Conservation (phyloP, 2,113 vertebrate species). For the Agelaius tricolor region DNA sequence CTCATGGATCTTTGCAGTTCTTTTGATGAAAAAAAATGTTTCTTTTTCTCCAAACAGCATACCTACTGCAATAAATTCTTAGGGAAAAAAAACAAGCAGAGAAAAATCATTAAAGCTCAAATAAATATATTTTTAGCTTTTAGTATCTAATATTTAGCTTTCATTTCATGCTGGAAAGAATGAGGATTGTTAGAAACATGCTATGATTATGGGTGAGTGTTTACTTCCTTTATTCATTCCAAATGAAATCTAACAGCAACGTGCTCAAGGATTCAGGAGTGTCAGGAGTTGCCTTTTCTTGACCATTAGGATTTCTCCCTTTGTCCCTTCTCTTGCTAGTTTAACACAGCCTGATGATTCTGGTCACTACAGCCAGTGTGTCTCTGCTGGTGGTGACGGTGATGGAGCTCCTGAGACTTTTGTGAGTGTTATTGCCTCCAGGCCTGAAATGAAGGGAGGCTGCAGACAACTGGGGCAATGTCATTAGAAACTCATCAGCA, state of each 20-base stretch:
- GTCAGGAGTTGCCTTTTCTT: neutral
- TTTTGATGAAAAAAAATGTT: neutral
- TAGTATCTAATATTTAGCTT: neutral
- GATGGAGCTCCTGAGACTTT: neutral
- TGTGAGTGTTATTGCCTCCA: neutral
- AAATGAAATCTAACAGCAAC: neutral
- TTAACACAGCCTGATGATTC: neutral
- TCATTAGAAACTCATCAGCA: constrained; percentile 7
- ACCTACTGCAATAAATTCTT: neutral
- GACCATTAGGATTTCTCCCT: neutral
- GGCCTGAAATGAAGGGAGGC: neutral
- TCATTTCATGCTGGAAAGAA: neutral
- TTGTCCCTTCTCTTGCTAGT: neutral
- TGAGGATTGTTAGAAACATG: neutral
- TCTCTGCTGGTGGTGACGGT: neutral
- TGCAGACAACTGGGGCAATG: neutral
- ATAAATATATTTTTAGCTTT: neutral
- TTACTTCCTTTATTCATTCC: neutral
- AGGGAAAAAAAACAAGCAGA: neutral
- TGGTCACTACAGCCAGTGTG: neutral
- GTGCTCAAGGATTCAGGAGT: neutral
- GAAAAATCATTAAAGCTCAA: neutral
- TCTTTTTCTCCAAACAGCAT: neutral
- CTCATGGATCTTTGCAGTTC: neutral
- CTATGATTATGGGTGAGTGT: neutral